Evolutionary conservation across 2,113 vertebrate genomes (phyloP).

Genomic region (Calonectris borealis): DNA sequence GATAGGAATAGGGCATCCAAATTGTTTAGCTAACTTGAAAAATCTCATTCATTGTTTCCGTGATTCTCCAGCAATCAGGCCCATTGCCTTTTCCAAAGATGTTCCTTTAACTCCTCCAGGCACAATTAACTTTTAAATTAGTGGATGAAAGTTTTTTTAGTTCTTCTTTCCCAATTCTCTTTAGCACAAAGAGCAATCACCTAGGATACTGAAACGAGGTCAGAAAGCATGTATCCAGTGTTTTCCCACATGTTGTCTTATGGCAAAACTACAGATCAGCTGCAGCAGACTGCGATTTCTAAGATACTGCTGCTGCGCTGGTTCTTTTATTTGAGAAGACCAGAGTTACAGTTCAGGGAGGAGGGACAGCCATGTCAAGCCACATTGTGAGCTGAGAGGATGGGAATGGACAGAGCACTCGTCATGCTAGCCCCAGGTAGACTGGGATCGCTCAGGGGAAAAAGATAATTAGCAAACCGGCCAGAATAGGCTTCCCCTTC

Average conservation of each 20-base stretch:
- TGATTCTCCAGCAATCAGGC: not conserved
- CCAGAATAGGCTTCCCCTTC: not conserved
- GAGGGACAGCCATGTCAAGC: not conserved
- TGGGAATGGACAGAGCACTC: not conserved
- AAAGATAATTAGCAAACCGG: not conserved
- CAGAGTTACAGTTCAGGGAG: not conserved
- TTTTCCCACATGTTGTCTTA: not conserved
- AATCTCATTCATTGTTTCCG: not conserved
- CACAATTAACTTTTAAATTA: not conserved
- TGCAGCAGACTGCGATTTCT: not conserved
- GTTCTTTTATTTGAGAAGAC: not conserved
- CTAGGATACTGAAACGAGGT: not conserved
- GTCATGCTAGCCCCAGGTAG: not conserved
- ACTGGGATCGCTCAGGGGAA: not conserved
- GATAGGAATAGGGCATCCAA: not conserved
- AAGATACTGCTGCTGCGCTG: not conserved
- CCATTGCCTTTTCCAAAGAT: not conserved
- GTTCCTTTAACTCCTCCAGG: not conserved
- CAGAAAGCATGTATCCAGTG: not conserved
- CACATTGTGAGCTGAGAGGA: not conserved
- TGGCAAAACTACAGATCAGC: not conserved
- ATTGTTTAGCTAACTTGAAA: slow-evolving; percentile 24
- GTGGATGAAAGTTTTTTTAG: not conserved
- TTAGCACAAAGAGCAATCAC: not conserved
- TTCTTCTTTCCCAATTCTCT: not conserved